Evolutionary conservation across 1,140 invertebrate species (phyloP).

Genomic region (Lepidotrigona ventralis): DNA sequence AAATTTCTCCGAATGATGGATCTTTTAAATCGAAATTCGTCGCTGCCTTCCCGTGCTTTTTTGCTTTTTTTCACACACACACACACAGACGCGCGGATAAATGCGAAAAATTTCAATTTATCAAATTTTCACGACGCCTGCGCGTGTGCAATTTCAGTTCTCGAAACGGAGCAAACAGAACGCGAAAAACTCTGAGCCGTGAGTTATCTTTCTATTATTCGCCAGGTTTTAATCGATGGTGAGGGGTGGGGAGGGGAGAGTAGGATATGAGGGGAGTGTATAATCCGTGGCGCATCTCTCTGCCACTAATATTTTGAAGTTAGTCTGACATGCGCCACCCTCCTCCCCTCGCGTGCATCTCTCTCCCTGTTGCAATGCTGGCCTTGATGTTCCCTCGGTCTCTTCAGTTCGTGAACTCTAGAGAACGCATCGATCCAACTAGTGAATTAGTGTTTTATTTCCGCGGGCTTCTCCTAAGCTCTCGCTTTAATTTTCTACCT

Average conservation of each 20-base stretch:
- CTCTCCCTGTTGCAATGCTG: conserved; percentile 12
- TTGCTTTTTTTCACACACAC: background rate
- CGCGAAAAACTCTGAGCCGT: conserved; percentile 41
- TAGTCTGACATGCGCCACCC: conserved; percentile 31
- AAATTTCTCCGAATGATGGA: background rate
- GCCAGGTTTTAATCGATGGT: conserved; percentile 53
- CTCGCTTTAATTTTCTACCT: conserved; percentile 75
- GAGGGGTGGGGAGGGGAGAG: background rate
- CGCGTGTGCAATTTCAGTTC: background rate
- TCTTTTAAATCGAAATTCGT: background rate
- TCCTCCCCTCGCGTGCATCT: background rate
- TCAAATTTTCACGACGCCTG: background rate
- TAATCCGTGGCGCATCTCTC: conserved; percentile 63
- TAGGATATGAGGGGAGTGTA: background rate
- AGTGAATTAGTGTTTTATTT: conserved; percentile 73
- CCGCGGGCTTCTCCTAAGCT: conserved; percentile 67
- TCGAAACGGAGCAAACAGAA: conserved; percentile 26
- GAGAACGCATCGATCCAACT: conserved; percentile 69
- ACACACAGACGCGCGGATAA: too few relatives aligned
- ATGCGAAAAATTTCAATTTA: background rate
- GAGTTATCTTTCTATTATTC: conserved; percentile 60
- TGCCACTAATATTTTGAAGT: conserved; percentile 63
- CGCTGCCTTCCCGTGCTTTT: background rate
- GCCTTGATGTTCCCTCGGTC: conserved; percentile 47
- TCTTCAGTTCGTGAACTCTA: conserved; percentile 61